Evolutionary conservation across 2,113 vertebrate species (phyloP), one percentile per base, ranked within the genome.

Genomic region (Thamnaconus septentrionalis): DNA sequence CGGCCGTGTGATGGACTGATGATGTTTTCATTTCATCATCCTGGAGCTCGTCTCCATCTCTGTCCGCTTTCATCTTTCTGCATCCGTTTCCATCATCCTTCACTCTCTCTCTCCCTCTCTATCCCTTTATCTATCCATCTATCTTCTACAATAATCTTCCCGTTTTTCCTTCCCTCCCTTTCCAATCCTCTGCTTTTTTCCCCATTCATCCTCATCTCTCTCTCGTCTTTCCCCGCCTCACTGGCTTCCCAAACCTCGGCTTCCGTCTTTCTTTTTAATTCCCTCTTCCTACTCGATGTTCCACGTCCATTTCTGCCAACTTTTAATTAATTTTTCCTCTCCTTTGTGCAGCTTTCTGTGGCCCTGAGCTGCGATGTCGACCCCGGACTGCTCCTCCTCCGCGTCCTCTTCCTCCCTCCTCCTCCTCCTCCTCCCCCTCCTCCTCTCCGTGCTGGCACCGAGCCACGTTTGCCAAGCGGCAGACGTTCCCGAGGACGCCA

Each of bases 401-500:
- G 90, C 53, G 83, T 95, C 76, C 85, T 96, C 47, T 66, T 95
- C 77, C 85, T 96, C 47, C 69, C 66, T 95, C 8, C 77, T 95
- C 72, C 90, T 85, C 47, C 78, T 95, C 6, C 75, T 91, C 52
- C 83, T 95, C 75, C 85, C 96, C 47, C 68, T 95, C 77, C 85
- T 96, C 47, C 69, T 91, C 55, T 70, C 94, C 78, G 78, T 95
- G 42, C 78, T 91, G 87, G 80, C 94, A 79, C 92, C 88, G 88
- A 82, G 66, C 67, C 88, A 83, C 83, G 68, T 82, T 83, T 93
- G 80, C 89, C 61, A 89, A 71, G 91, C 88, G 80, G 89, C 90
- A 61, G 91, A 85, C 77, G 81, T 93, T 67, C 93, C 93, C 0
- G 94, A 96, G 85, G 94, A 94, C 77, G 89, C 90, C 65, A 93